Evolutionary conservation across 2,888 invertebrate species (phyloP), one percentile per base, ranked within the genome.

Genomic region (Tetragonula carbonaria): DNA sequence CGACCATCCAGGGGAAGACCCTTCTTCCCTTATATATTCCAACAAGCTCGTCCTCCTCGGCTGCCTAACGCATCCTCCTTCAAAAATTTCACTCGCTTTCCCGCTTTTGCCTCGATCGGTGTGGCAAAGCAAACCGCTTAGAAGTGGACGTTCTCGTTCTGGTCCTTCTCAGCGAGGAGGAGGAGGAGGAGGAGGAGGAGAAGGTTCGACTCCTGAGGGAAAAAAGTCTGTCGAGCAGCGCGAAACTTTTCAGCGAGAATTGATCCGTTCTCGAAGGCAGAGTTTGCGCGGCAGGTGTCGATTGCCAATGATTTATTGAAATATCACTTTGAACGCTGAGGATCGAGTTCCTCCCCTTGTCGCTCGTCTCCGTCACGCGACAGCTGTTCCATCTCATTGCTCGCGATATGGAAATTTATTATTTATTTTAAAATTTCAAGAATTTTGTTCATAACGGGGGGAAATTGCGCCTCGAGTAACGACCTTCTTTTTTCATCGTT

Each of bases 1-100:
- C 82, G 82, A 82, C 23, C 82, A 76, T 82, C 82, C 80, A 80
- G 86, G 80, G 80, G 80, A 55, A 76, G 67, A 80, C 75, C 79
- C 79, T 82, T 74, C 82, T 76, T 74, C 74, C 80, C 89, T 81
- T 82, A 76, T 68, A 45, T 68, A 45, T 68, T 78, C 80, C 77
- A 67, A 53, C 72, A 45, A 45, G 72, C 74, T 85, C 87, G 51
- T 78, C 80, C 81, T 67, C 73, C 84, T 18, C 38, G 78, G 38
- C 72, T 57, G 76, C 23, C 23, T 38, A 53, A 65, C 77, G 65
- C 38, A 45, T 38, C 72, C 57, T 28, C 62, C 62, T 23, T 57
- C 33, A 53, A 73, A 66, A 85, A 86, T 78, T 80, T 74, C 23
- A 62, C 63, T 68, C 74, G 21, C 72, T 62, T 55, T 23, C 71